Conservation (phyloP, 2,888 invertebrate species). For the Caenorhabditis sp. region DNA sequence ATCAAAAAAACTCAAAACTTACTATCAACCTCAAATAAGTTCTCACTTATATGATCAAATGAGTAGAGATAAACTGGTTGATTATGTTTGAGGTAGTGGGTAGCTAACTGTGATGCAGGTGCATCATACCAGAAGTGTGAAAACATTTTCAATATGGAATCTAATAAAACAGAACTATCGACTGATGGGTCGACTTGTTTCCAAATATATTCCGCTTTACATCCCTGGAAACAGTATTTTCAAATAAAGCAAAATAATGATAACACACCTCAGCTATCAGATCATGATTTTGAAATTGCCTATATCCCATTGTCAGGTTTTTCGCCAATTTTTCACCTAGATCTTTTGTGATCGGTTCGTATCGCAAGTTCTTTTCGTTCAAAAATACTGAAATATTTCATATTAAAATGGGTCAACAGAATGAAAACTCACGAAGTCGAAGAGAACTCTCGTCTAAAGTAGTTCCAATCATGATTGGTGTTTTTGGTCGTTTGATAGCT, state of each 20-base stretch:
- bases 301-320: constrained; percentile 64
- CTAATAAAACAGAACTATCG: constrained; percentile 56
- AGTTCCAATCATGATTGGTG: constrained; percentile 69
- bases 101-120: constrained; percentile 68
- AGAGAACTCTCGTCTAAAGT: constrained; percentile 70
- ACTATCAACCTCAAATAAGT: constrained; percentile 70
- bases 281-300: constrained; percentile 67
- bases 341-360: constrained; percentile 50
- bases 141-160: constrained; percentile 69
- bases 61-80: constrained; percentile 70
- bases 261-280: constrained; percentile 60
- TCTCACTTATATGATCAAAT: constrained; percentile 71
- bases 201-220: constrained; percentile 69
- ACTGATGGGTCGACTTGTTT: constrained; percentile 64
- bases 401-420: not conserved
- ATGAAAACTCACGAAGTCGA: constrained; percentile 56
- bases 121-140: constrained; percentile 71
- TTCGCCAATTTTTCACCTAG: constrained; percentile 63
- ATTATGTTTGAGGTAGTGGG: constrained; percentile 61
- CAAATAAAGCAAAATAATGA: not conserved
- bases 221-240: constrained; percentile 51
- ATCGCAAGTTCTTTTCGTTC: constrained; percentile 68
- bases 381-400: constrained; percentile 59
- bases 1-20: constrained; percentile 7
- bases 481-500: constrained; percentile 56